phyloP scores from a whole-genome alignment of 2,888 invertebrate genomes.

The Trissolcus japonicus region DNA sequence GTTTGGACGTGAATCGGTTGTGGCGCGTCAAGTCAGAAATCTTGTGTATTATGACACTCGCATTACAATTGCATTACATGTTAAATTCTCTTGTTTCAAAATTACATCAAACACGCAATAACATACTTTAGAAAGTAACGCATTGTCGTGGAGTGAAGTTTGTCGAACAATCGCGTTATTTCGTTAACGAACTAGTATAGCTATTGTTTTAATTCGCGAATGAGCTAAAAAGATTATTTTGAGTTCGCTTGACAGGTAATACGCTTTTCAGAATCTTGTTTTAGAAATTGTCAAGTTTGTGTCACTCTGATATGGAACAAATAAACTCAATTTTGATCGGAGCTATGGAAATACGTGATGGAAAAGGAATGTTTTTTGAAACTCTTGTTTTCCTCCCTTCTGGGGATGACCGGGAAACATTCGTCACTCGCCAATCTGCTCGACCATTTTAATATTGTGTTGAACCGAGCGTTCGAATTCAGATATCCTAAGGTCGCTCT shows the following conservation, averaged over 20 bases:
- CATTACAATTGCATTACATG: slow-evolving; percentile 45
- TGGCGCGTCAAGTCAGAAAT: slow-evolving; percentile 52
- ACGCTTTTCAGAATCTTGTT: slow-evolving; percentile 10
- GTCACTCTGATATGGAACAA: neutral
- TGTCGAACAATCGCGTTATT: slow-evolving; percentile 37
- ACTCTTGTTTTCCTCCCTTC: neutral
- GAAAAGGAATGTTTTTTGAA: slow-evolving; percentile 1
- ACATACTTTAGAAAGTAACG: slow-evolving; percentile 41
- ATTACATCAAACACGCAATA: slow-evolving; percentile 45
- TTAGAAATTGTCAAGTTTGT: slow-evolving; percentile 1
- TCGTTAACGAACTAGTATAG: slow-evolving; percentile 34
- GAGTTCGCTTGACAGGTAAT: neutral
- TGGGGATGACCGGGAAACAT: slow-evolving; percentile 8
- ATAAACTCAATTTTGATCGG: neutral
- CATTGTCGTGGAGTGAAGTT: slow-evolving; percentile 33
- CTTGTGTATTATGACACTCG: slow-evolving; percentile 47
- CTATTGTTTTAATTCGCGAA: slow-evolving; percentile 35
- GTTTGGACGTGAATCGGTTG: slow-evolving; percentile 55
- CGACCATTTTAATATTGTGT: slow-evolving; percentile 42
- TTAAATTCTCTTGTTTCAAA: slow-evolving; percentile 40
- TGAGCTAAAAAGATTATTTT: slow-evolving; percentile 35
- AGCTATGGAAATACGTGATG: neutral
- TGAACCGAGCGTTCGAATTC: slow-evolving; percentile 32
- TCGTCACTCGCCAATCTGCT: slow-evolving; percentile 16
- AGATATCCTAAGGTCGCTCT: slow-evolving; percentile 27